Percentiles rank a stretch among this genome's conserved stretches.
These are phyloP conservation scores for Buphagus erythrorhynchus DNA, from an alignment of 2,797 vertebrate species.

Conservation along the genomic window DNA sequence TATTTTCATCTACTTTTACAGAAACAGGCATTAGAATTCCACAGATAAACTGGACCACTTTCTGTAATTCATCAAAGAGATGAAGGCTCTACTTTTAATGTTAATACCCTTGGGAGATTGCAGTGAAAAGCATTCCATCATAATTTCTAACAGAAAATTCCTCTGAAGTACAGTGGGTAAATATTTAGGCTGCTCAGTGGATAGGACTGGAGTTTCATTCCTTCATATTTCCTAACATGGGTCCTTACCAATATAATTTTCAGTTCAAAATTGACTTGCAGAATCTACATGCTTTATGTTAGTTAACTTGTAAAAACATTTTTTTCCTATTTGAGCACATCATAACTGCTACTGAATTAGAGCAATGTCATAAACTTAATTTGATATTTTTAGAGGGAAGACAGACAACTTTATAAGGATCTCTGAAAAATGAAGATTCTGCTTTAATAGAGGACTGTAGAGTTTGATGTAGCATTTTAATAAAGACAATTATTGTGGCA, in stretches of 20 bases:
- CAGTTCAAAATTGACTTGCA: not conserved
- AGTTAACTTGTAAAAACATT: conserved; percentile 5
- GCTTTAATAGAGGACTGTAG: not conserved
- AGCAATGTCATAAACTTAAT: not conserved
- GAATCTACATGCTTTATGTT: conserved; percentile 31
- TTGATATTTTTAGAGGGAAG: conserved; percentile 36
- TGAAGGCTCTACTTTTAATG: not conserved
- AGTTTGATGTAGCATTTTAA: not conserved
- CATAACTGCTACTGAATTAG: not conserved
- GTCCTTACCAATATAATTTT: conserved; percentile 3
- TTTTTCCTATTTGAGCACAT: not conserved
- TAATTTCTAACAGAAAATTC: not conserved
- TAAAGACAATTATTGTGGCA: not conserved
- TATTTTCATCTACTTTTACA: not conserved
- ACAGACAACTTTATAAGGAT: not conserved
- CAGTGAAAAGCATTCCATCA: not conserved
- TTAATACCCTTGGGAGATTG: not conserved
- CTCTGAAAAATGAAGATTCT: conserved; percentile 46
- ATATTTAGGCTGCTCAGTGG: not conserved
- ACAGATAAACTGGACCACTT: not conserved
- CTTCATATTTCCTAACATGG: not conserved
- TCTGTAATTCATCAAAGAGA: not conserved
- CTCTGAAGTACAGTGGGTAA: not conserved
- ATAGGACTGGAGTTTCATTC: not conserved
- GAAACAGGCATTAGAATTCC: not conserved